Evolutionary conservation across 2,888 invertebrate species (phyloP).

Genomic region (Ichneumon xanthorius): DNA sequence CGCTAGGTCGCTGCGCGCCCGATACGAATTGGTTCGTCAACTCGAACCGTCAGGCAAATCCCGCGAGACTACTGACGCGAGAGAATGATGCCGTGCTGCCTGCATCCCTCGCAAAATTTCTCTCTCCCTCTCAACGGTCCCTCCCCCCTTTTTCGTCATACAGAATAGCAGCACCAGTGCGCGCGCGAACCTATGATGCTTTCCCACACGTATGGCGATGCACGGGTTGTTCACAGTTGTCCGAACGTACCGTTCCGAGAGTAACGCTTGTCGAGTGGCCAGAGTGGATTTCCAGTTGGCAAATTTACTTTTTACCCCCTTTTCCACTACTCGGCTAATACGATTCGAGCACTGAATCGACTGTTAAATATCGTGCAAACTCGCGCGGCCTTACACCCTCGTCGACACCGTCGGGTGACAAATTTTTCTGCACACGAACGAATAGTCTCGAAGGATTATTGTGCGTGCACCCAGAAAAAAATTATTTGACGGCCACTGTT

Average conservation of each 20-base stretch:
- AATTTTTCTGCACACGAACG: background rate
- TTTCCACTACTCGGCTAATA: slow-evolving; percentile 16
- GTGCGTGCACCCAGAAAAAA: background rate
- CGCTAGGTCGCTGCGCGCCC: background rate
- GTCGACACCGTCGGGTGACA: slow-evolving; percentile 3
- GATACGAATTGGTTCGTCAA: slow-evolving; percentile 62
- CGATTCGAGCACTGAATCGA: slow-evolving; percentile 19
- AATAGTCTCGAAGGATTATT: background rate
- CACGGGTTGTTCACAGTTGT: slow-evolving; percentile 35
- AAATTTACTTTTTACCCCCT: slow-evolving; percentile 45
- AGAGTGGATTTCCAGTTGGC: slow-evolving; percentile 45
- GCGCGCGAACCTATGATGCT: background rate
- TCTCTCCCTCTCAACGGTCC: background rate
- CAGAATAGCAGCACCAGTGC: slow-evolving; percentile 14
- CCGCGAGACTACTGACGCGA: slow-evolving; percentile 36
- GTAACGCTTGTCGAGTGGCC: slow-evolving; percentile 16
- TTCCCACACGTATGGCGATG: background rate
- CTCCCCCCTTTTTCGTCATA: background rate
- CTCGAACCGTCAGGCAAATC: slow-evolving; percentile 51
- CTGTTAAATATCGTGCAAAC: slow-evolving; percentile 14
- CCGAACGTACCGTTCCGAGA: slow-evolving; percentile 12
- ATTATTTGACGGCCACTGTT: too few species aligned
- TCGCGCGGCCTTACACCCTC: background rate
- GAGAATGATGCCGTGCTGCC: slow-evolving; percentile 13
- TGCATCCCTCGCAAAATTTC: background rate